Evolutionary conservation across 1,140 invertebrate genomes (phyloP).

Genomic region (Homarus americanus): DNA sequence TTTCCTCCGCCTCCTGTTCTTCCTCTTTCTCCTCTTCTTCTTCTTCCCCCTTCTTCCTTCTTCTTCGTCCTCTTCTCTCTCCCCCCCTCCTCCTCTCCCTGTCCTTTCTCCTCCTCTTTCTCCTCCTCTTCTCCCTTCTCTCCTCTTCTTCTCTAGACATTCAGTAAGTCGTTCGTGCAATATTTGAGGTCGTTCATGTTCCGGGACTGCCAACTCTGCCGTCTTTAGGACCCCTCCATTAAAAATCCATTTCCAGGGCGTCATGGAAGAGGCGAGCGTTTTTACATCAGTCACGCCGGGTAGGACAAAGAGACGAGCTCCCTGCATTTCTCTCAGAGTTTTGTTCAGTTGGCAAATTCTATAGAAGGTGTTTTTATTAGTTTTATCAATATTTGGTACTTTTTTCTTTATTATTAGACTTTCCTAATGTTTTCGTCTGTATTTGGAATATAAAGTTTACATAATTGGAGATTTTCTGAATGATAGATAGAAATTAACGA

Average conservation of each 20-base stretch:
- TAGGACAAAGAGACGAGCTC: neutral
- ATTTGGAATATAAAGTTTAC: neutral
- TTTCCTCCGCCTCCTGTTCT: neutral
- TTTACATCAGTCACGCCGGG: slow-evolving; percentile 24
- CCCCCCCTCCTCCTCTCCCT: neutral
- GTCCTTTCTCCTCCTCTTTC: no score
- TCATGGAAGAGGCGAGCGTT: slow-evolving; percentile 5
- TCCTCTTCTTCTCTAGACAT: no score
- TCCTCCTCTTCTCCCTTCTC: no score
- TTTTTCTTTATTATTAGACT: neutral
- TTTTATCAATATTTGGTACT: no score
- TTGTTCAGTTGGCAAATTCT: slow-evolving; percentile 8
- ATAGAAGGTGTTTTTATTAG: no score
- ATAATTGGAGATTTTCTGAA: neutral
- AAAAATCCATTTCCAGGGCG: slow-evolving; percentile 54
- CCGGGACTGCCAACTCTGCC: neutral
- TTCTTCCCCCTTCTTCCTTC: neutral
- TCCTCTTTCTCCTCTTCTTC: neutral
- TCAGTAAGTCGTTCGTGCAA: neutral
- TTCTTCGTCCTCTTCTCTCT: neutral
- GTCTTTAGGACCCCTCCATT: slow-evolving; percentile 31
- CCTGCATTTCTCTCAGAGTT: slow-evolving; percentile 29
- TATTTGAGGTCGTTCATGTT: neutral
- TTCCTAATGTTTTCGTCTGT: neutral
- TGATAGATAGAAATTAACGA: neutral